Conservation (phyloP, 2,113 vertebrate genomes). For the Aramus guarauna region DNA sequence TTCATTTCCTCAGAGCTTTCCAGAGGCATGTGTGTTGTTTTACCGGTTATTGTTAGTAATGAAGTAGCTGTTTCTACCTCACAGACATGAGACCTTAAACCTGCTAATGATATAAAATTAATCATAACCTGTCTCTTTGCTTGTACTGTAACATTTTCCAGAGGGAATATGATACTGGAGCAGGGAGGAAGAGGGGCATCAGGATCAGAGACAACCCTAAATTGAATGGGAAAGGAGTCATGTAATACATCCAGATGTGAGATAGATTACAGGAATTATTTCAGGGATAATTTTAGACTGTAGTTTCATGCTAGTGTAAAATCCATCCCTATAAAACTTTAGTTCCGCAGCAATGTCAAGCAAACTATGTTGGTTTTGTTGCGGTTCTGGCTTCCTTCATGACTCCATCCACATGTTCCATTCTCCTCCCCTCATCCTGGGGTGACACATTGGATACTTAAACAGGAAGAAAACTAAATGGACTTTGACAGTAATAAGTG, state of each 20-base stretch:
- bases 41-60: not conserved
- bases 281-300: not conserved
- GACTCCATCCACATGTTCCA: not conserved
- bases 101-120: not conserved
- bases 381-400: not conserved
- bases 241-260: not conserved
- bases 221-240: not conserved
- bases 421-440: not conserved
- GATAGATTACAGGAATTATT: not conserved
- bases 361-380: not conserved
- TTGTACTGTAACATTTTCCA: not conserved
- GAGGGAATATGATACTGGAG: not conserved
- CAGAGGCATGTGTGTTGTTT: not conserved
- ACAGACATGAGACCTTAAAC: not conserved
- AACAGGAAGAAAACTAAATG: not conserved
- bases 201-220: not conserved
- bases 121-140: not conserved
- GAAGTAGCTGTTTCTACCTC: not conserved
- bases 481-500: not conserved
- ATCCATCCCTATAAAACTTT: not conserved
- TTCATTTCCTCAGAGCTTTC: slow-evolving; percentile 5
- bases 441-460: not conserved
- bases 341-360: not conserved
- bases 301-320: not conserved
- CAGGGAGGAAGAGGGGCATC: not conserved